Evolutionary conservation across 2,797 vertebrate genomes (phyloP).

Genomic region (Typhlichthys eigenmanni): DNA sequence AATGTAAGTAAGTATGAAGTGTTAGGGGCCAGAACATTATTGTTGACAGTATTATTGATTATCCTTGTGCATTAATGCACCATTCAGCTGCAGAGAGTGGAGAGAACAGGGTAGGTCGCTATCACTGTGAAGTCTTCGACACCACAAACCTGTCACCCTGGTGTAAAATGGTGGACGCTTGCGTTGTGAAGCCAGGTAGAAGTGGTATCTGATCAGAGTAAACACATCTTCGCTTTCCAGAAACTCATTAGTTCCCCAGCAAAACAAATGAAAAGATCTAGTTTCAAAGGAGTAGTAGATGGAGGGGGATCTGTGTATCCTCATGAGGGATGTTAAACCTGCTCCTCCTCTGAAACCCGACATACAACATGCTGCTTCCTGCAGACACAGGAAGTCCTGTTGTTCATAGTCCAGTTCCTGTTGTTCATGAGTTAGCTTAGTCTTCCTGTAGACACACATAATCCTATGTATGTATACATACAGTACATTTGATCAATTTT

Average conservation of each 20-base stretch:
- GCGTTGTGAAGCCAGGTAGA: slow-evolving; percentile 28
- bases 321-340: slow-evolving; percentile 51
- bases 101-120: slow-evolving; percentile 46
- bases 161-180: slow-evolving; percentile 42
- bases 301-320: slow-evolving; percentile 18
- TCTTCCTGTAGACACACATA: slow-evolving; percentile 22
- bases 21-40: slow-evolving; percentile 70
- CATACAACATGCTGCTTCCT: slow-evolving; percentile 62
- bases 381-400: slow-evolving; percentile 68
- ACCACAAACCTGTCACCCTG: slow-evolving; percentile 33
- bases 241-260: slow-evolving; percentile 20
- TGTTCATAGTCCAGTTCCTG: slow-evolving; percentile 71
- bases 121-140: slow-evolving; percentile 73
- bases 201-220: slow-evolving; percentile 28
- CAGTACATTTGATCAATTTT: slow-evolving; percentile 30
- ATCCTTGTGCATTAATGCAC: slow-evolving; percentile 62
- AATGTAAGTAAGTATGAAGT: slow-evolving; percentile 84
- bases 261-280: slow-evolving; percentile 37
- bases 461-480: slow-evolving; percentile 45
- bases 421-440: slow-evolving; percentile 66
- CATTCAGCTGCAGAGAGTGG: slow-evolving; percentile 58
- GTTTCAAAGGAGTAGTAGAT: slow-evolving; percentile 36
- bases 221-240: slow-evolving; percentile 40
- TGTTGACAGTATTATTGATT: slow-evolving; percentile 81
- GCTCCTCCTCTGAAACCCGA: slow-evolving; percentile 48